A percentile compares a stretch with the other conserved stretches of the same genome.
These are phyloP conservation scores for Phytoseiulus persimilis DNA, from an alignment of 2,888 invertebrate species.

Conservation along the genomic window DNA sequence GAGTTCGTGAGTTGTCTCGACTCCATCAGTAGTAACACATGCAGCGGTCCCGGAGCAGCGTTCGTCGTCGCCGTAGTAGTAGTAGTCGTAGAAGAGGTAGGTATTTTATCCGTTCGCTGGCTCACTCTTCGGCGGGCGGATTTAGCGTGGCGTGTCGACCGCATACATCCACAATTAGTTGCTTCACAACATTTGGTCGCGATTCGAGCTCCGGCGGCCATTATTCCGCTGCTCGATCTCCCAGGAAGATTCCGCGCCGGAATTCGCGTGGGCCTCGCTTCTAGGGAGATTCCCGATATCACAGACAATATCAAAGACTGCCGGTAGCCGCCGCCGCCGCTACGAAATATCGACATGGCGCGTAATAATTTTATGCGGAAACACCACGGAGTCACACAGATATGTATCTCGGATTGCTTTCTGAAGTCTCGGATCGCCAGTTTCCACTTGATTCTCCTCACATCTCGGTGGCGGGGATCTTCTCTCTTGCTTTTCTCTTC, in stretches of 20 bases:
- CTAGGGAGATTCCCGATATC: not conserved
- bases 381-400: not conserved
- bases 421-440: not conserved
- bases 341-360: not conserved
- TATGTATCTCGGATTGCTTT: not conserved
- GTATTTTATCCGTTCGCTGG: not conserved
- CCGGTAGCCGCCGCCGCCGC: not conserved
- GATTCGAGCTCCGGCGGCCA: not conserved
- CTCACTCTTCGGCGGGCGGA: not conserved
- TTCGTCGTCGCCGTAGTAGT: not conserved
- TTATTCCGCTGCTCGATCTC: not conserved
- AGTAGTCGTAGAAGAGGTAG: not conserved
- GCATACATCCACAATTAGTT: not conserved
- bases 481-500: not conserved
- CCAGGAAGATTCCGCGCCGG: not conserved
- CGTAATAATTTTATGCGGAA: not conserved
- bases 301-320: not conserved
- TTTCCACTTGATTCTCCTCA: not conserved
- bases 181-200: not conserved
- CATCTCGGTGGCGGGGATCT: not conserved
- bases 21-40: not conserved
- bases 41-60: not conserved
- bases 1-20: not conserved
- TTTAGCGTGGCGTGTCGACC: constrained; percentile 5
- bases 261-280: not conserved